Evolutionary conservation across 2,113 vertebrate species (phyloP), one percentile per base, ranked within the genome.

Genomic region (Talpa occidentalis): DNA sequence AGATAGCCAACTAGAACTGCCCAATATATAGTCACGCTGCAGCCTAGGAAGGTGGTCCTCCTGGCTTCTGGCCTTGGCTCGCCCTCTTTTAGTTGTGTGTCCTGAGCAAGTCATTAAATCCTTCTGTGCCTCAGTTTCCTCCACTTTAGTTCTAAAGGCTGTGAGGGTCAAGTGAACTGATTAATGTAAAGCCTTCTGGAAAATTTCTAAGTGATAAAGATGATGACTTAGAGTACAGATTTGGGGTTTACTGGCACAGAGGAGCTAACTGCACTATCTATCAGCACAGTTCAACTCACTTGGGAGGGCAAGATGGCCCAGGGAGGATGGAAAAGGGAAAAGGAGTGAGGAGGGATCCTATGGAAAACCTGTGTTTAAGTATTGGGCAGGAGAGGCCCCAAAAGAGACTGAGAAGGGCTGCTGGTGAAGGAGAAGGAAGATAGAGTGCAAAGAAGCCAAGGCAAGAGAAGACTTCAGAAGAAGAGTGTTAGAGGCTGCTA

Each of bases 271-370:
- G 76, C 76, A 70, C 2, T n/a, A n/a, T n/a, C 56, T 15, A 2
- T 0, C 0, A 12, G 32, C 6, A 15, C 24, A 19, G 15, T 15
- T 40, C 19, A 0, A 37, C 69, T 15, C n/a, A 17, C 1, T 2
- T 67, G 52, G 60, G n/a, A 4, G 9, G 32, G 70, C 10, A 2
- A 26, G 4, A 49, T 8, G 60, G 73, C 16, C 26, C 54, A 22
- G 60, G 54, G 44, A 19, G 40, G 11, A 87, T 10, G 54, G 60
- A 10, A 3, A 8, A 42, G 11, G 35, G 6, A 60, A 19, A 7
- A 15, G 52, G 60, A 15, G 16, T 0, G 19, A 70, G 37, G 62
- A 19, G 1, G 0, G 56, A 21, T 6, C 28, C n/a, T 0, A 0
- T 40, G 59, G 47, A 30, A 32, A n/a, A 1, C 4, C 3, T 15